phyloP scores from a whole-genome alignment of 2,888 invertebrate genomes.

The Cryptosula pallasiana region DNA sequence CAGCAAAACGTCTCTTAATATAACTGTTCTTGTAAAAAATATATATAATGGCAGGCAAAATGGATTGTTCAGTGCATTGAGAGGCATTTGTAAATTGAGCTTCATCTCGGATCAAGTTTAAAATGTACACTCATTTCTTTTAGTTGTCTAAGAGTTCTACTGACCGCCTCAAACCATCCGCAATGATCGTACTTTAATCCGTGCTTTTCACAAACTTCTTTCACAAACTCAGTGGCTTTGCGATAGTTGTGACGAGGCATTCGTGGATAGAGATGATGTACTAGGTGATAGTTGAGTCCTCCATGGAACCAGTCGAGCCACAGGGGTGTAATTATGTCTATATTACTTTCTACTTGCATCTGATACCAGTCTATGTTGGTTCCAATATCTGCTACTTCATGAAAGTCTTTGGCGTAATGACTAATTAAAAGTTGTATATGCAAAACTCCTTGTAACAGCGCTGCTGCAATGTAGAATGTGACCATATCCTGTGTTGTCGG shows the following conservation, averaged over 20 bases:
- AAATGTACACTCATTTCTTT: slow-evolving; percentile 25
- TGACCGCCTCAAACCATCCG: slow-evolving; percentile 26
- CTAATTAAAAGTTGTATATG: slow-evolving; percentile 28
- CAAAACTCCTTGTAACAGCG: slow-evolving; percentile 26
- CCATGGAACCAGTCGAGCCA: slow-evolving; percentile 30
- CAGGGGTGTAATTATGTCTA: slow-evolving; percentile 28
- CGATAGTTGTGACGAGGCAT: slow-evolving; percentile 28
- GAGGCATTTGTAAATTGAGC: neutral
- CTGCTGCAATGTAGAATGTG: slow-evolving; percentile 26
- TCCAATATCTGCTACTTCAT: slow-evolving; percentile 18
- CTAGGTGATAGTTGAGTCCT: slow-evolving; percentile 28
- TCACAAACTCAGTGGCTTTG: slow-evolving; percentile 25
- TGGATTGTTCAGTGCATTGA: neutral
- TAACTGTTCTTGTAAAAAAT: no score
- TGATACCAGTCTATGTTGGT: slow-evolving; percentile 23
- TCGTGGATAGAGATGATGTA: slow-evolving; percentile 28
- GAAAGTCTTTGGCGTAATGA: slow-evolving; percentile 28
- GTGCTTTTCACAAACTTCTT: slow-evolving; percentile 26
- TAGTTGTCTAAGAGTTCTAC: slow-evolving; percentile 27
- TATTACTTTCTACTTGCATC: slow-evolving; percentile 28
- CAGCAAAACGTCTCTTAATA: no score
- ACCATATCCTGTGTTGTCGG: slow-evolving; percentile 24
- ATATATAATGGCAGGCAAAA: neutral
- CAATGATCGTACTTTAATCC: slow-evolving; percentile 28
- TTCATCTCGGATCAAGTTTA: slow-evolving; percentile 26